A percentile compares a stretch with the other conserved stretches of the same genome.
Conservation (phyloP, 2,888 invertebrate species). For the Aphidius colemani region DNA sequence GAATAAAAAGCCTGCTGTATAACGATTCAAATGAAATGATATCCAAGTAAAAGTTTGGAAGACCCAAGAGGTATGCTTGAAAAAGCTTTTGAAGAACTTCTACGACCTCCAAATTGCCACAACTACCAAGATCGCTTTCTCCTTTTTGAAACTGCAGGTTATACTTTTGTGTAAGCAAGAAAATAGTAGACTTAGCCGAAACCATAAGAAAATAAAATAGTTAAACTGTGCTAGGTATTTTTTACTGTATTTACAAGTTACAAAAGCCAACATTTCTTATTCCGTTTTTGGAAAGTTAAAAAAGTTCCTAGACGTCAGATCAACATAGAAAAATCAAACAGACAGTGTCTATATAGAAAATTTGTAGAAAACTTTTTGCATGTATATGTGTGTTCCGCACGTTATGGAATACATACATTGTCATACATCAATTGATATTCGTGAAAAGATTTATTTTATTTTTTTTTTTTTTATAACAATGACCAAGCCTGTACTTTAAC, state of each 20-base stretch:
- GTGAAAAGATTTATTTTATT: no score
- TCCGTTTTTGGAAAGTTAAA: no score
- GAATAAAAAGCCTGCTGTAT: constrained; percentile 20
- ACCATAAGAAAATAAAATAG: constrained; percentile 8
- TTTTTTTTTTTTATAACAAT: no score
- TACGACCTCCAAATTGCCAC: constrained; percentile 47
- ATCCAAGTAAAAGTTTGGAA: constrained; percentile 40
- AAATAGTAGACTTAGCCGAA: neutral
- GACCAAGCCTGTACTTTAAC: neutral
- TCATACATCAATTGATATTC: no score
- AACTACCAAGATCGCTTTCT: constrained; percentile 6
- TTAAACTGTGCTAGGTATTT: constrained; percentile 10
- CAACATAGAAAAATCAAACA: no score
- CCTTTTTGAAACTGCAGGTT: neutral
- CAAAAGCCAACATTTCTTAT: no score
- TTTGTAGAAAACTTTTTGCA: no score
- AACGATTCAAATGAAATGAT: constrained; percentile 24
- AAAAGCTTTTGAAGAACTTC: constrained; percentile 45
- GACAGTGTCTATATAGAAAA: no score
- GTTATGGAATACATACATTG: no score
- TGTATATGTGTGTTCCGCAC: no score
- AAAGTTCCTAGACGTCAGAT: no score
- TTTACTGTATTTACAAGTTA: no score
- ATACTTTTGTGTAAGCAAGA: constrained; percentile 14
- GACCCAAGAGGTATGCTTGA: constrained; percentile 42